Evolutionary conservation across 2,113 vertebrate genomes (phyloP).

Genomic region (Pholis gunnellus): DNA sequence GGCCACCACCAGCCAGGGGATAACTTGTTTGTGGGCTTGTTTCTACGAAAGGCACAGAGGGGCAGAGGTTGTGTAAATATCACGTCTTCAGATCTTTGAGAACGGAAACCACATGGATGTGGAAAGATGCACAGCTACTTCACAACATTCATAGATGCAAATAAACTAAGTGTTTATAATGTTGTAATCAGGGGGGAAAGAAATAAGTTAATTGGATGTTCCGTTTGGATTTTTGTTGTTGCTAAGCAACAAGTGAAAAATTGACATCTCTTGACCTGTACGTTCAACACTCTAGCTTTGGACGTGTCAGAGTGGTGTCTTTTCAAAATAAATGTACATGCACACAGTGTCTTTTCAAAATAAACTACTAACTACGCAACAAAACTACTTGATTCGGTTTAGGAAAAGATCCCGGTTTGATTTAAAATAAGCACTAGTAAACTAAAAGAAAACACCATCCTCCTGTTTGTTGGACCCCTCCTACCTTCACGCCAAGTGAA

Average conservation of each 20-base stretch:
- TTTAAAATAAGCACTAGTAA: too few species aligned
- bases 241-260: background rate
- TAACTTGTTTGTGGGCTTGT: constrained; percentile 72
- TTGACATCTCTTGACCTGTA: background rate
- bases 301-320: too few species aligned
- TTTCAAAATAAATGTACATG: too few species aligned
- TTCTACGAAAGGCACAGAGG: constrained; percentile 83
- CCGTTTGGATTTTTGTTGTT: background rate
- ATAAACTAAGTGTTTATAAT: background rate
- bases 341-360: too few species aligned
- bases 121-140: too few species aligned
- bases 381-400: too few species aligned
- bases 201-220: background rate
- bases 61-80: background rate
- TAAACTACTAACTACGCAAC: too few species aligned
- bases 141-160: background rate
- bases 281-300: too few species aligned
- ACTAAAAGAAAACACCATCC: too few species aligned
- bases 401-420: too few species aligned
- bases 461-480: too few species aligned
- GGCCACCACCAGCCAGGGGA: constrained; percentile 89
- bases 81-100: background rate
- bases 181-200: background rate
- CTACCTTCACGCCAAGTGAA: too few species aligned
- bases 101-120: background rate